Base-by-base conservation (phyloP, 2,797 vertebrate species). In the Typhlichthys eigenmanni region DNA sequence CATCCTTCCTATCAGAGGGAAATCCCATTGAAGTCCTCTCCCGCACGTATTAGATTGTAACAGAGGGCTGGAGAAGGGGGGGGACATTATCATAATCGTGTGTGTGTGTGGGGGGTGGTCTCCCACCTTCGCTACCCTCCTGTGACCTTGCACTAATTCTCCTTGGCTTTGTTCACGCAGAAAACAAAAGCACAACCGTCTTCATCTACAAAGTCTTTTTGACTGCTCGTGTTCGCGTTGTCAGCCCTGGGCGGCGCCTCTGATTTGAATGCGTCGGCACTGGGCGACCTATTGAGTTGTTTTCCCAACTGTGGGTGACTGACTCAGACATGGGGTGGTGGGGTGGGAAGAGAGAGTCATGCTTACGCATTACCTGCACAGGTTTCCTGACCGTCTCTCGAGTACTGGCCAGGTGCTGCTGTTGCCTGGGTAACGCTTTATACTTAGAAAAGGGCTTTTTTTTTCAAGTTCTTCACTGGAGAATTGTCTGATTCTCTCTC, bases 341-440 rank as follows among this genome's bases (percentile, higher is more conserved):
- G 10, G 12, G 32, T 9, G 13, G 17, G 49, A 46, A 63, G 19
- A 47, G 19, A 14, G 61, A 70, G 60, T 29, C 24, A 29, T 29
- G 4, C 24, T 5, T 11, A 43, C 38, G 16, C 9, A 17, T 32
- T 61, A 59, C 59, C 68, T 51, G 24, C 1, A 56, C 62, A 6
- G 52, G 50, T 71, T 75, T 43, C 50, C 48, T 51, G 50, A 68
- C 78, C 72, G n/a, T n/a, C 17, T 34, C 29, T 12, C 6, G 38
- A 54, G 32, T 66, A 59, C 68, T 56, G 65, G 65, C 51, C 60
- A 63, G 34, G 17, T 71, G 72, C 74, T 87, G 78, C 83, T 74
- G 91, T 92, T 93, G 91, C 91, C 90, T 78, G 80, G 90, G 92
- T 88, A 91, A 93, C 90, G 56, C 67, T 58, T 68, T 64, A 48